A percentile compares a stretch with the other conserved stretches of the same genome.
phyloP scores from a whole-genome alignment of 2,888 invertebrate species.

The Microctonus brassicae region DNA sequence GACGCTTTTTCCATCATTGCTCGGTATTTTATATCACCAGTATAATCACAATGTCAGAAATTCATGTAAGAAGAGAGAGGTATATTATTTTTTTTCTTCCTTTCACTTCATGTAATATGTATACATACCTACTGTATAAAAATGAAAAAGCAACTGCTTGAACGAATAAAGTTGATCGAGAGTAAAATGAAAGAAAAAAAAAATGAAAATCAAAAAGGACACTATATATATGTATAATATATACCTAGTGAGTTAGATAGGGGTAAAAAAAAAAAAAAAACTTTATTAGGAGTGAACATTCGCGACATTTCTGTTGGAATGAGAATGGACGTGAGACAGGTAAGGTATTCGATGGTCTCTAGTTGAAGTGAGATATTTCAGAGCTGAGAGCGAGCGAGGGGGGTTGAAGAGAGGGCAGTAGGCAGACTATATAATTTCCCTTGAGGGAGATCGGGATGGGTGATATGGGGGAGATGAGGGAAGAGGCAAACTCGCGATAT shows the following conservation, averaged over 20 bases:
- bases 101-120: conserved; percentile 1
- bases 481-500: conserved; percentile 43
- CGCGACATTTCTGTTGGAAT: conserved; percentile 1
- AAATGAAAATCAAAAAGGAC: neutral
- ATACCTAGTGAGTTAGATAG: conserved; percentile 28
- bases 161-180: conserved; percentile 2
- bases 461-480: conserved; percentile 52
- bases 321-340: conserved; percentile 43
- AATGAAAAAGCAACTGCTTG: conserved; percentile 15
- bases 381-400: conserved; percentile 44
- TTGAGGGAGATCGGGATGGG: conserved; percentile 68
- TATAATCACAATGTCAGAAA: conserved; percentile 64
- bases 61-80: conserved; percentile 63
- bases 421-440: conserved; percentile 68
- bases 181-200: neutral
- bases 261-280: conserved; percentile 43
- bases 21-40: conserved; percentile 64
- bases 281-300: conserved; percentile 37
- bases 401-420: conserved; percentile 51
- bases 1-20: neutral
- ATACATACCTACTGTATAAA: neutral
- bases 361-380: neutral
- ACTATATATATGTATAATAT: neutral
- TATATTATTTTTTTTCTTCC: conserved; percentile 50
- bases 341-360: conserved; percentile 62